Percentiles rank a stretch among this genome's conserved stretches.
Conservation (phyloP, 2,888 invertebrate species). For the Cataglyphis rosenhaueri region DNA sequence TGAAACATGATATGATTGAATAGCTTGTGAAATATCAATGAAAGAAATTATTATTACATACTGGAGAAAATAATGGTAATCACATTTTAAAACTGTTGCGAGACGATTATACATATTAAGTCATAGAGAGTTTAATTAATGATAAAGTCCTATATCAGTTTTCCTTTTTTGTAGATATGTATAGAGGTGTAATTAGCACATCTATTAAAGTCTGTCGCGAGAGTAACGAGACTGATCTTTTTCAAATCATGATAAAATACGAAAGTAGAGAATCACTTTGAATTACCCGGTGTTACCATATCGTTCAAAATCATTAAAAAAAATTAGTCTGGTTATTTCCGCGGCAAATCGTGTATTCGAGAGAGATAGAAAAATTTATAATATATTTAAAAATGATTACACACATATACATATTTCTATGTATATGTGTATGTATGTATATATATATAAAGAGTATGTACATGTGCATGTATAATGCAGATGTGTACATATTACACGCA, state of each 20-base stretch:
- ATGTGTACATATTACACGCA: slow-evolving; percentile 50
- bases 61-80: slow-evolving; percentile 73
- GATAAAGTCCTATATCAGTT: slow-evolving; percentile 84
- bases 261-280: not conserved
- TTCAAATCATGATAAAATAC: slow-evolving; percentile 1
- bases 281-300: slow-evolving; percentile 31
- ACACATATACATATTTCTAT: slow-evolving; percentile 61
- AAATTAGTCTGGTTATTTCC: slow-evolving; percentile 8
- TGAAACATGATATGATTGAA: slow-evolving; percentile 62
- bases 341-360: slow-evolving; percentile 62
- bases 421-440: slow-evolving; percentile 60
- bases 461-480: slow-evolving; percentile 54
- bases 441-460: slow-evolving; percentile 56
- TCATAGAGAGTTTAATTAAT: slow-evolving; percentile 84
- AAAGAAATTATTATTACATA: slow-evolving; percentile 69
- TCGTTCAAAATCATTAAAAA: not conserved
- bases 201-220: slow-evolving; percentile 62
- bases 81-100: slow-evolving; percentile 80
- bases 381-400: slow-evolving; percentile 74
- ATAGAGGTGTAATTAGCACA: slow-evolving; percentile 82
- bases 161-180: slow-evolving; percentile 84
- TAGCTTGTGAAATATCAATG: slow-evolving; percentile 68
- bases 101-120: slow-evolving; percentile 82
- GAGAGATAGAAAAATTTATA: slow-evolving; percentile 83
- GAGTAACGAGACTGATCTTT: slow-evolving; percentile 23